Evolutionary conservation across 35 echinoderm and acorn worm species (phyloP).

Genomic region (Diadema setosum): DNA sequence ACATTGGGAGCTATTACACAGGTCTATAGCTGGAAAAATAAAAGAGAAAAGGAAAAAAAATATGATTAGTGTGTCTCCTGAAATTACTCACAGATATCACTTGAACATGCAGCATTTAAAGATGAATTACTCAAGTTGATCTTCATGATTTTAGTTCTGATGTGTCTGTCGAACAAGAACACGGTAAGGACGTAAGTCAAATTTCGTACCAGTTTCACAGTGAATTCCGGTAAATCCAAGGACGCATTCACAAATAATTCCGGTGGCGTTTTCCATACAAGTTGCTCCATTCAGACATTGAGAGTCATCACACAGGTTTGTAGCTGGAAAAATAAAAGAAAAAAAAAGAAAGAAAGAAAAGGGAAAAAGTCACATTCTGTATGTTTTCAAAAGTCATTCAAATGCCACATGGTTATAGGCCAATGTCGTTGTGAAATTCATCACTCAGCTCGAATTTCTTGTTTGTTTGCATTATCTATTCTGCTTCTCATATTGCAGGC

Average conservation of each 20-base stretch:
- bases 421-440: too few species aligned
- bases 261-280: background rate
- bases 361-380: too few species aligned
- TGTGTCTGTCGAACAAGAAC: background rate
- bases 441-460: too few species aligned
- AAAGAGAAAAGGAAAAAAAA: background rate
- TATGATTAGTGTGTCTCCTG: background rate
- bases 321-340: background rate
- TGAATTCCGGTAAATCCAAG: background rate
- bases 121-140: background rate
- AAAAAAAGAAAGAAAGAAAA: background rate
- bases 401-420: too few species aligned
- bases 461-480: too few species aligned
- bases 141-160: background rate
- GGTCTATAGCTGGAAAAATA: background rate
- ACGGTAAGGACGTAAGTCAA: background rate
- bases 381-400: too few species aligned
- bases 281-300: background rate
- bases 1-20: background rate
- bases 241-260: background rate
- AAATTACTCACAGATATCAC: background rate
- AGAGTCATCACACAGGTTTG: background rate
- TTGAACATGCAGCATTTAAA: background rate
- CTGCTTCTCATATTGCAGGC: too few species aligned
- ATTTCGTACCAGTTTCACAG: background rate